Conservation (phyloP, 1,140 invertebrate species). For the Spodoptera frugiperda region DNA sequence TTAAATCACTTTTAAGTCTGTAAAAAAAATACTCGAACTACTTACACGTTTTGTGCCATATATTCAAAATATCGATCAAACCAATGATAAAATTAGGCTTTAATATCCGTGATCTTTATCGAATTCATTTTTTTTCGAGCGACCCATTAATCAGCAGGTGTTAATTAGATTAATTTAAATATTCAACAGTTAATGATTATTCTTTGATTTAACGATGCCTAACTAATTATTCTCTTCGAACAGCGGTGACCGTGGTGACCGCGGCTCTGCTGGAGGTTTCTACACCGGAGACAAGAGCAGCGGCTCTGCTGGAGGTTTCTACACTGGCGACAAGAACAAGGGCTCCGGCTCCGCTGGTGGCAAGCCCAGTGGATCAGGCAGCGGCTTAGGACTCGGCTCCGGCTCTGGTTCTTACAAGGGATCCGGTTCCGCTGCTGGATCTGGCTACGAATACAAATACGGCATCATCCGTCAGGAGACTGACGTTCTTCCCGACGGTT, state of each 20-base stretch:
- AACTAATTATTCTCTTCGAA: not conserved
- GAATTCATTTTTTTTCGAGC: not conserved
- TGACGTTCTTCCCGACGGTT: conserved; percentile 77
- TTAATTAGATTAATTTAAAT: conserved; percentile 8
- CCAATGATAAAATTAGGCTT: not conserved
- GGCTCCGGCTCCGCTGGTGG: conserved; percentile 12
- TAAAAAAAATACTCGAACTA: not conserved
- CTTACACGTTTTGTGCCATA: too few relatives aligned
- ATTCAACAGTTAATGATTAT: conserved; percentile 11
- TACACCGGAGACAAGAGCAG: conserved; percentile 25
- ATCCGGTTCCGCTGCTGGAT: conserved; percentile 44
- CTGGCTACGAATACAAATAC: conserved; percentile 73
- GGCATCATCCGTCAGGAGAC: conserved; percentile 79
- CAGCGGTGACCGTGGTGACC: conserved; percentile 41
- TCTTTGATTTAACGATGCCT: not conserved
- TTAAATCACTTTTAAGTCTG: not conserved
- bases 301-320: conserved; percentile 32
- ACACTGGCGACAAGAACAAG: conserved; percentile 24
- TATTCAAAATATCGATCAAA: not conserved
- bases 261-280: conserved; percentile 45
- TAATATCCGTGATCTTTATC: not conserved
- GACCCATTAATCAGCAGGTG: not conserved
- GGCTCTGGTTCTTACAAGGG: conserved; percentile 16
- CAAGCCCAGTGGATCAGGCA: conserved; percentile 55
- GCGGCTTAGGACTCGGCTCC: not conserved